A percentile compares a stretch with the other conserved stretches of the same genome.
These are phyloP conservation scores for Ditula angustiorana DNA, from an alignment of 2,888 invertebrate species.

Conservation along the genomic window DNA sequence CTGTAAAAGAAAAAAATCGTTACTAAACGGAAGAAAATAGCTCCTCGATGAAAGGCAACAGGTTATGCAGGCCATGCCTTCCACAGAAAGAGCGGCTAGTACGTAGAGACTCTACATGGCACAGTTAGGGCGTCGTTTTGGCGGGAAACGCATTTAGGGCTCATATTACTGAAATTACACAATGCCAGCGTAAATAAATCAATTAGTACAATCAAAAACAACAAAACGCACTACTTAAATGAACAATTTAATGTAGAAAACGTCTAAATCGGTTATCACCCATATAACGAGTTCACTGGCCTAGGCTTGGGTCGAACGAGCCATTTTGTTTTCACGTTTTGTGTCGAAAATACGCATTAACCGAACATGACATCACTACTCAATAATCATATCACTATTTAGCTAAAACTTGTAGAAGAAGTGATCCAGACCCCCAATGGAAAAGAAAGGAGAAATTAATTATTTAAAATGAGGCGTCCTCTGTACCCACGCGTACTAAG, in stretches of 20 bases:
- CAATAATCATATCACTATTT: slow-evolving; percentile 74
- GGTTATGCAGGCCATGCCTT: slow-evolving; percentile 64
- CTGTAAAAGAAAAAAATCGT: slow-evolving; percentile 56
- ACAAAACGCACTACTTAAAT: slow-evolving; percentile 20
- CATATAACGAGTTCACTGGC: slow-evolving; percentile 83
- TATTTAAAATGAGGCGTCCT: slow-evolving; percentile 81
- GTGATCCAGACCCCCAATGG: slow-evolving; percentile 73
- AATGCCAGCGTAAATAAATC: slow-evolving; percentile 29
- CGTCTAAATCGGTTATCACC: slow-evolving; percentile 70
- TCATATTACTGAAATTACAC: slow-evolving; percentile 42
- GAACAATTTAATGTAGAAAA: slow-evolving; percentile 36
- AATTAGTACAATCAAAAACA: slow-evolving; percentile 42
- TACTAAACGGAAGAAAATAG: slow-evolving; percentile 47
- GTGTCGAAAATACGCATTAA: slow-evolving; percentile 83
- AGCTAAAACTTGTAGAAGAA: slow-evolving; percentile 81
- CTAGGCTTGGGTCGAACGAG: slow-evolving; percentile 83
- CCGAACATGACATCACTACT: slow-evolving; percentile 75
- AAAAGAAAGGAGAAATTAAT: slow-evolving; percentile 84
- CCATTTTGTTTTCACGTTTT: slow-evolving; percentile 86
- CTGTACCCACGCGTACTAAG: slow-evolving; percentile 83
- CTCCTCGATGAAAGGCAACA: slow-evolving; percentile 57
- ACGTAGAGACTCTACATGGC: slow-evolving; percentile 61
- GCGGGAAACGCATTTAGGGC: slow-evolving; percentile 78
- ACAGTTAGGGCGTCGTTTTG: slow-evolving; percentile 79
- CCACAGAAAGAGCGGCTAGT: slow-evolving; percentile 51